Evolutionary conservation across 2,797 vertebrate genomes (phyloP).

Genomic region (Thripadectes ignobilis): DNA sequence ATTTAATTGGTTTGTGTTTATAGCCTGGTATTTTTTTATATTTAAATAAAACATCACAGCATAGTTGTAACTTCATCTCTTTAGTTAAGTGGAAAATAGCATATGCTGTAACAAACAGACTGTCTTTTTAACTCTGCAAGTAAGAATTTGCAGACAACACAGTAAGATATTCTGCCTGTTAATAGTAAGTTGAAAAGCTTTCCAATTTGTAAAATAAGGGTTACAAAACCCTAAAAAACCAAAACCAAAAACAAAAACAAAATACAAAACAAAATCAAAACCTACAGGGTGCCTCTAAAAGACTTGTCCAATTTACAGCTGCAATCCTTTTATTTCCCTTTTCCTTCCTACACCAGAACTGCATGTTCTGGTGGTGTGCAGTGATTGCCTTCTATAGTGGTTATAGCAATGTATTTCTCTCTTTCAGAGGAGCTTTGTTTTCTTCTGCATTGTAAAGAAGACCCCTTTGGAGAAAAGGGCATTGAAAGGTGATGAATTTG

Average conservation of each 20-base stretch:
- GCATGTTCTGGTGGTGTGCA: neutral
- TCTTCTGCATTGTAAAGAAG: neutral
- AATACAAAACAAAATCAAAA: neutral
- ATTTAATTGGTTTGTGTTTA: constrained; percentile 29
- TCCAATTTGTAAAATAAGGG: neutral
- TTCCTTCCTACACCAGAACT: neutral
- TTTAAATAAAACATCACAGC: constrained; percentile 50
- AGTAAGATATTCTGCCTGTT: neutral
- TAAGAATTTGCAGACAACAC: neutral
- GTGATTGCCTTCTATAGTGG: neutral
- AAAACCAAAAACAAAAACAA: neutral
- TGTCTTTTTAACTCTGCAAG: neutral
- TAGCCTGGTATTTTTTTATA: neutral
- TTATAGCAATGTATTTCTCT: neutral
- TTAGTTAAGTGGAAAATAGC: constrained; percentile 8
- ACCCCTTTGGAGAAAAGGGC: neutral
- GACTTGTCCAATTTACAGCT: neutral
- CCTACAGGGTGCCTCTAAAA: neutral
- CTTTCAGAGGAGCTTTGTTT: neutral
- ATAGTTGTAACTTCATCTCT: constrained; percentile 15
- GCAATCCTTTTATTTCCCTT: neutral
- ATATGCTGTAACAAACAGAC: neutral
- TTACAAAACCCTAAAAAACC: neutral
- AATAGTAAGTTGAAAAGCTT: neutral
- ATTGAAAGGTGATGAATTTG: constrained; percentile 7